Evolutionary conservation across 2,113 vertebrate species (phyloP).

Genomic region (Otus sunia): DNA sequence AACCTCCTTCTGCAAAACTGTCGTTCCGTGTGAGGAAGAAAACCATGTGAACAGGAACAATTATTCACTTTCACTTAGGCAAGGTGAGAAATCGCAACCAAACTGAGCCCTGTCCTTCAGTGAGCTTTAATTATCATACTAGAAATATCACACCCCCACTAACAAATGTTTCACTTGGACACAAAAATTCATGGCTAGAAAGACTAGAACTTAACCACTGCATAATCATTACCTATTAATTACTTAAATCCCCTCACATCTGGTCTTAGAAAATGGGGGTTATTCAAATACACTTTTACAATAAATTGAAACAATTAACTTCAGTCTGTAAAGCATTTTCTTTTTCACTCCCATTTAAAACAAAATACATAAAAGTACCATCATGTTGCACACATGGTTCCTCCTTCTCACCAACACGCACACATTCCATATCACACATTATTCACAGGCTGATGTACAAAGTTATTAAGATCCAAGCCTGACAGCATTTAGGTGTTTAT

Average conservation of each 20-base stretch:
- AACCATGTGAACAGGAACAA: background rate
- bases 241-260: background rate
- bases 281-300: background rate
- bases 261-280: background rate
- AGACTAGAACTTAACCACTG: background rate
- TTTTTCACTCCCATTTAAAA: background rate
- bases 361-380: background rate
- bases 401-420: background rate
- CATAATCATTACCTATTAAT: background rate
- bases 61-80: background rate
- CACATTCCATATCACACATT: too few relatives aligned
- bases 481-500: background rate
- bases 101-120: background rate
- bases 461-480: background rate
- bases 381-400: fast-evolving
- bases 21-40: background rate
- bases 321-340: background rate
- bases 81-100: background rate
- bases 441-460: background rate
- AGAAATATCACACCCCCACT: background rate
- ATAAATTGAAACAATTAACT: background rate
- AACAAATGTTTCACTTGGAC: background rate
- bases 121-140: background rate
- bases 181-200: background rate
- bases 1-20: background rate